phyloP scores from a whole-genome alignment of 1,140 invertebrate species.

The Papilio aristodemus region DNA sequence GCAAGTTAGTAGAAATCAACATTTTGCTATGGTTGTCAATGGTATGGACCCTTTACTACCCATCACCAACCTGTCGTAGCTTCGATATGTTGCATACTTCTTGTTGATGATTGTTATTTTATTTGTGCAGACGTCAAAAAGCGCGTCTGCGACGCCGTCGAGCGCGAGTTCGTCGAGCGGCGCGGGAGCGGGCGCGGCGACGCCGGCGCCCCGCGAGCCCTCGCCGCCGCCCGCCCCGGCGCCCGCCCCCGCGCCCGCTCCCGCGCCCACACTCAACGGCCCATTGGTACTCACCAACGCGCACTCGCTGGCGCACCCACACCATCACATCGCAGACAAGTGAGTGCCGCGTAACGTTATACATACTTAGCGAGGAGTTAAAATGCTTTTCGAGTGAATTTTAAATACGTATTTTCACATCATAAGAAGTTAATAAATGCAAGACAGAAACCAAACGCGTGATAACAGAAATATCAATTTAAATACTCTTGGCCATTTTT shows the following conservation, averaged over 20 bases:
- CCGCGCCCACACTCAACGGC: conserved; percentile 56
- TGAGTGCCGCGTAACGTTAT: too few species aligned
- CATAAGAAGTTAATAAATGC: too few species aligned
- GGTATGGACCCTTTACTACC: too few species aligned
- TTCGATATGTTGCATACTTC: conserved; percentile 1
- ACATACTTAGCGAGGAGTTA: too few species aligned
- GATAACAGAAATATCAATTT: too few species aligned
- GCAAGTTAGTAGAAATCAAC: too few species aligned
- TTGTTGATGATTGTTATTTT: neutral
- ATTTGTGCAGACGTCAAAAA: conserved; percentile 58
- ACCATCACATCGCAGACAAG: conserved; percentile 59
- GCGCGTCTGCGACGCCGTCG: conserved; percentile 48
- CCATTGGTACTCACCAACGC: conserved; percentile 45
- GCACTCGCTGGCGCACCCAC: conserved; percentile 45
- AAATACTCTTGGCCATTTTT: too few species aligned
- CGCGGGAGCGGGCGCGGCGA: conserved; percentile 34
- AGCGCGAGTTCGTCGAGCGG: conserved; percentile 36
- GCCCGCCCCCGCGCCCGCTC: conserved; percentile 41
- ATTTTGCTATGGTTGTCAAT: too few species aligned
- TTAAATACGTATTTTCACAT: too few species aligned
- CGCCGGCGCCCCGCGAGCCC: conserved; percentile 24
- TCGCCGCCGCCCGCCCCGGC: conserved; percentile 36
- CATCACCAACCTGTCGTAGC: too few species aligned
- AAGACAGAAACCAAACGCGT: too few species aligned
- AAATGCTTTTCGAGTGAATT: too few species aligned